Evolutionary conservation across 2,113 vertebrate species (phyloP).

Genomic region (Bos indicus): DNA sequence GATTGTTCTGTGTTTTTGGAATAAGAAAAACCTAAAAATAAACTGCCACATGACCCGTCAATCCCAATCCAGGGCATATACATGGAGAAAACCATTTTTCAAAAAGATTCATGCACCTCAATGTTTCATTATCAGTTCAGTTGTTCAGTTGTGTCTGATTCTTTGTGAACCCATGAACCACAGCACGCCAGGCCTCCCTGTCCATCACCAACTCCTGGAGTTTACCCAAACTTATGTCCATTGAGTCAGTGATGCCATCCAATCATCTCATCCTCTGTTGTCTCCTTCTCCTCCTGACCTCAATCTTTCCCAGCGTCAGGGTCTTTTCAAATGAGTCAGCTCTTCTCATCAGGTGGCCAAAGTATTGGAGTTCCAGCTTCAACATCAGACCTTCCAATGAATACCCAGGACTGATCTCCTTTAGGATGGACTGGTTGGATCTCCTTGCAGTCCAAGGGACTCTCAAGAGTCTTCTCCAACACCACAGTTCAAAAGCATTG

Average conservation of each 20-base stretch:
- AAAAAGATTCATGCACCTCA: not conserved
- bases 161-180: accelerated
- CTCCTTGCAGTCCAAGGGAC: not conserved
- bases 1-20: not conserved
- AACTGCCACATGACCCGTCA: not conserved
- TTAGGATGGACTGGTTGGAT: not conserved
- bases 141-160: accelerated
- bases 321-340: not conserved
- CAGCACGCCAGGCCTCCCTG: not conserved
- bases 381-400: not conserved
- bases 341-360: not conserved
- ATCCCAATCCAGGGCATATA: not conserved
- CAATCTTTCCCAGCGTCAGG: not conserved
- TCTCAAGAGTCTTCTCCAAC: not conserved
- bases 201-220: accelerated
- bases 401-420: not conserved
- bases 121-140: not conserved
- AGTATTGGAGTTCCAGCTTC: not conserved
- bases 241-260: not conserved
- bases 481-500: not conserved
- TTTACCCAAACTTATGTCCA: not conserved
- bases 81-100: not conserved
- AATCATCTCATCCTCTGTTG: not conserved
- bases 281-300: not conserved
- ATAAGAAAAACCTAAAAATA: not conserved